These are phyloP conservation scores for Nomia melanderi DNA, from an alignment of 1,140 invertebrate genomes.

Conservation along the genomic window DNA sequence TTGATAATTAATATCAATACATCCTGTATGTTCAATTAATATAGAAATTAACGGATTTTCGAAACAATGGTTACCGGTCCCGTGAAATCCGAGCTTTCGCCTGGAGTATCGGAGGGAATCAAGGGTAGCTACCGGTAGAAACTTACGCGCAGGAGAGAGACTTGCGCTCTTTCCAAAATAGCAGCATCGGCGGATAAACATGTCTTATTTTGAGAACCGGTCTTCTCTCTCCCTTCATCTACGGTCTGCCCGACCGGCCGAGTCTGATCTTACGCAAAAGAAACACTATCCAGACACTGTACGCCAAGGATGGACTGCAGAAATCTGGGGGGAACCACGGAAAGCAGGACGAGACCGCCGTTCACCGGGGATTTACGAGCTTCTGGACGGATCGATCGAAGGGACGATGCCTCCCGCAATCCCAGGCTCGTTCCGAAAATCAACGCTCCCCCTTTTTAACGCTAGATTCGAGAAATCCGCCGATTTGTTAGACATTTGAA, in stretches of 20 bases:
- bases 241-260: constrained; percentile 34
- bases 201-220: constrained; percentile 71
- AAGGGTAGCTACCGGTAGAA: constrained; percentile 50
- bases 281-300: constrained; percentile 69
- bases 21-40: too few relatives aligned
- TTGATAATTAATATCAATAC: too few relatives aligned
- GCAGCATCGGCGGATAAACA: constrained; percentile 71
- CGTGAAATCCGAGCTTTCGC: constrained; percentile 29
- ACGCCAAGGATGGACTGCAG: constrained; percentile 54
- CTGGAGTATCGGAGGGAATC: constrained; percentile 27
- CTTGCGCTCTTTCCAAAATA: constrained; percentile 69
- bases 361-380: constrained; percentile 39
- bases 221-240: constrained; percentile 42
- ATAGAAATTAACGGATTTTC: too few relatives aligned
- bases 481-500: too few relatives aligned
- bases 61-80: background rate
- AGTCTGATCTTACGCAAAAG: constrained; percentile 65
- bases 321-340: constrained; percentile 48
- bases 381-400: constrained; percentile 35
- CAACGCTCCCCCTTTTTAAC: too few relatives aligned
- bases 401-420: background rate
- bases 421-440: background rate
- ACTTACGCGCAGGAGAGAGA: constrained; percentile 62
- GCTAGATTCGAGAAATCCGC: too few relatives aligned
- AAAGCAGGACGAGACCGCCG: constrained; percentile 38